A percentile compares a stretch with the other conserved stretches of the same genome.
Conservation (phyloP, 2,888 invertebrate species). For the Bibio marci region DNA sequence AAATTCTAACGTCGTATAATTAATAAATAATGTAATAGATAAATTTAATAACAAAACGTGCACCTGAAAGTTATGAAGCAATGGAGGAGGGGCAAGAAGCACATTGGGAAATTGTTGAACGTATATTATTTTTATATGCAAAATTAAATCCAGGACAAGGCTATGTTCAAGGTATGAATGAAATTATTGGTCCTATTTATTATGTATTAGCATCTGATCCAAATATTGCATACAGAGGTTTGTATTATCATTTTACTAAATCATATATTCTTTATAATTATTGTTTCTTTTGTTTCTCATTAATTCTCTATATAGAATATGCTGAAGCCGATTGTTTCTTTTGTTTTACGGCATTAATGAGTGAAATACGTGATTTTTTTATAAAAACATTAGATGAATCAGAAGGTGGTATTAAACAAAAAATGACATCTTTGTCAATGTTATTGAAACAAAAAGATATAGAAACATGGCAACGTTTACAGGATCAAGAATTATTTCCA, state of each 20-base stretch:
- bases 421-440: constrained; percentile 69
- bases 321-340: constrained; percentile 98
- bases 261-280: constrained; percentile 1
- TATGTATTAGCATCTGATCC: constrained; percentile 90
- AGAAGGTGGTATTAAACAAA: constrained; percentile 74
- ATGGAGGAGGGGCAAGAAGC: constrained; percentile 84
- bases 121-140: constrained; percentile 92
- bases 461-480: constrained; percentile 57
- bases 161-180: constrained; percentile 98
- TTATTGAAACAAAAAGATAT: constrained; percentile 63
- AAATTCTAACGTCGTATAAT: background rate
- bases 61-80: constrained; percentile 65
- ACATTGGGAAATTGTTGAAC: constrained; percentile 96
- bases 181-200: constrained; percentile 96
- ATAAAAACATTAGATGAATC: constrained; percentile 91
- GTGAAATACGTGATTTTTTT: constrained; percentile 92
- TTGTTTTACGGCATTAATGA: constrained; percentile 96
- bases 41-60: constrained; percentile 56
- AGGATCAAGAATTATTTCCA: constrained; percentile 73
- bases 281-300: constrained; percentile 4
- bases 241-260: background rate
- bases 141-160: constrained; percentile 96
- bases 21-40: constrained; percentile 28
- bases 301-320: constrained; percentile 39
- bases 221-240: constrained; percentile 55